Conservation (phyloP, 2,113 vertebrate genomes). For the Odobenus rosmarus region DNA sequence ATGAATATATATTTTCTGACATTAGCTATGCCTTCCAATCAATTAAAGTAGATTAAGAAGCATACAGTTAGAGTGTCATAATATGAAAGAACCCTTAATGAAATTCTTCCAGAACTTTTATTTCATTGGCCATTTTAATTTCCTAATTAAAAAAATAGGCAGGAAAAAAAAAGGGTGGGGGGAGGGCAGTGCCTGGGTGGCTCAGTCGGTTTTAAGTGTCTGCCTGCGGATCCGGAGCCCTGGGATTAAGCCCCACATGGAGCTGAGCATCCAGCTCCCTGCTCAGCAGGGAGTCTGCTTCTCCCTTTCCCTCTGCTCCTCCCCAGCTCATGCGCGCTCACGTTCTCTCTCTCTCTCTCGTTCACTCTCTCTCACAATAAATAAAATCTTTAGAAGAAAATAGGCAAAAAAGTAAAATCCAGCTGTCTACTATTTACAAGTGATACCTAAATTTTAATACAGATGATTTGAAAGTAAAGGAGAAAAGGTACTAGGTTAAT, state of each 20-base stretch:
- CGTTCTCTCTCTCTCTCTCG: too few species aligned
- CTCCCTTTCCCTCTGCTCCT: too few species aligned
- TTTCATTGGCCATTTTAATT: background rate
- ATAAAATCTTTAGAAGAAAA: background rate
- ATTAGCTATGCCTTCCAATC: background rate
- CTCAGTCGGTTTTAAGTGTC: too few species aligned
- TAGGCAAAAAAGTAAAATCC: conserved; percentile 28
- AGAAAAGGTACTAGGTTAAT: background rate
- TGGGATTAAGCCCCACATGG: too few species aligned
- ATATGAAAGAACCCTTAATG: background rate
- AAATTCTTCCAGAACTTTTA: conserved; percentile 23
- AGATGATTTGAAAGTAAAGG: background rate
- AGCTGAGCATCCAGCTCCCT: too few species aligned
- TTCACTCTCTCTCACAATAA: too few species aligned
- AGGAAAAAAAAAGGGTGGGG: background rate
- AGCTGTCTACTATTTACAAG: background rate
- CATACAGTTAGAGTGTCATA: background rate
- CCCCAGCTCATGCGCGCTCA: too few species aligned
- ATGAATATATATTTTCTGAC: background rate
- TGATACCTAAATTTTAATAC: background rate
- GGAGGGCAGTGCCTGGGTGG: too few species aligned
- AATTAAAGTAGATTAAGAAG: conserved; percentile 15
- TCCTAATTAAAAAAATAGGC: background rate
- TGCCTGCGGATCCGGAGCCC: fast-evolving
- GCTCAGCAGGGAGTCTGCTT: too few species aligned